phyloP scores from a whole-genome alignment of 37 sponge, comb jelly and placozoan genomes.

The Chondrosia reniformis region DNA sequence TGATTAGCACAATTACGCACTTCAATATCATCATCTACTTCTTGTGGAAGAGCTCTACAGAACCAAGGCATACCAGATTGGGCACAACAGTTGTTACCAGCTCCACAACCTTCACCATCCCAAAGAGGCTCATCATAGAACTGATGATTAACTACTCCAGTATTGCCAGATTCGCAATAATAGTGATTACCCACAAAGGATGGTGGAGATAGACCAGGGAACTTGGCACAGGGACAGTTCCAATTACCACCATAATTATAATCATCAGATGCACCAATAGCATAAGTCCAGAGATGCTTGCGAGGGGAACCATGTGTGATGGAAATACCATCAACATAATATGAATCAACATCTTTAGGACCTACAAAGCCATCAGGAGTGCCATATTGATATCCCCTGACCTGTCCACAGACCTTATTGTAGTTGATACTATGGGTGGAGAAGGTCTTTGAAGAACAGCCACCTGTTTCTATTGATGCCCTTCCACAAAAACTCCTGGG shows the following conservation, averaged over 20 bases:
- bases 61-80: constrained; percentile 28
- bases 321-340: constrained; percentile 35
- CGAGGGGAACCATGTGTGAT: constrained; percentile 30
- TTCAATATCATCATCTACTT: neutral
- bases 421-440: too few species aligned
- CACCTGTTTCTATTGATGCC: too few species aligned
- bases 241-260: neutral
- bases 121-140: neutral
- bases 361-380: too few species aligned
- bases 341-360: neutral
- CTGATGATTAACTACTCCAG: neutral
- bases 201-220: constrained; percentile 4
- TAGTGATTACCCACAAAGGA: constrained; percentile 15
- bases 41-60: neutral
- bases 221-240: constrained; percentile 2
- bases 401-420: too few species aligned
- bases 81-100: constrained; percentile 23
- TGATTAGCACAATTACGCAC: constrained; percentile 1
- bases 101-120: neutral
- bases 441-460: too few species aligned
- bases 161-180: constrained; percentile 5
- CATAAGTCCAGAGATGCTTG: constrained; percentile 49
- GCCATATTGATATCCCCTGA: too few species aligned
- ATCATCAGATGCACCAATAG: neutral
- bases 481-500: neutral